Evolutionary conservation across 2,113 vertebrate species (phyloP).

Genomic region (Accipiter cooperii): DNA sequence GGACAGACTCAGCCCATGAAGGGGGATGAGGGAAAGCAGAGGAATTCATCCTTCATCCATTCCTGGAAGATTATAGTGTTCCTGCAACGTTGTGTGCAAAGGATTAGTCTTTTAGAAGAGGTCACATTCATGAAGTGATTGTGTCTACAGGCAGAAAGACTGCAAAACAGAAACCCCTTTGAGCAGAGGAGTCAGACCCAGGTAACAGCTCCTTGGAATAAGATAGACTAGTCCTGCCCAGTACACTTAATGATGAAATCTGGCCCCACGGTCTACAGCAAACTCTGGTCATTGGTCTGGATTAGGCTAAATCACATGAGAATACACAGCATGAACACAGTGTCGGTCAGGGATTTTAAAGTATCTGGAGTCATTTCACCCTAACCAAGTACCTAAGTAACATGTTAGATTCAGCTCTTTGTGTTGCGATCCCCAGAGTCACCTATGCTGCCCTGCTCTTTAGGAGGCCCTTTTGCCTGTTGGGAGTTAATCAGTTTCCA

Average conservation of each 20-base stretch:
- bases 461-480: background rate
- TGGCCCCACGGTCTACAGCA: background rate
- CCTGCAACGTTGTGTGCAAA: background rate
- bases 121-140: background rate
- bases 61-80: background rate
- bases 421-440: background rate
- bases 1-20: background rate
- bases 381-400: background rate
- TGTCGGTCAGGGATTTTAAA: background rate
- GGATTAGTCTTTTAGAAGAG: background rate
- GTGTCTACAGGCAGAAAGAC: background rate
- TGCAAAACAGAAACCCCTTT: background rate
- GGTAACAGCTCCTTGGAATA: background rate
- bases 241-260: background rate
- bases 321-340: background rate
- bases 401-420: background rate
- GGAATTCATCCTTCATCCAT: background rate
- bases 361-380: background rate
- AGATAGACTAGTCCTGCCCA: background rate
- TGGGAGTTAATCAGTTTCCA: background rate
- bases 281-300: background rate
- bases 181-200: background rate
- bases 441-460: background rate
- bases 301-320: background rate
- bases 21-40: background rate